phyloP scores from a whole-genome alignment of 2,888 invertebrate genomes.

The Pterostichus niger region DNA sequence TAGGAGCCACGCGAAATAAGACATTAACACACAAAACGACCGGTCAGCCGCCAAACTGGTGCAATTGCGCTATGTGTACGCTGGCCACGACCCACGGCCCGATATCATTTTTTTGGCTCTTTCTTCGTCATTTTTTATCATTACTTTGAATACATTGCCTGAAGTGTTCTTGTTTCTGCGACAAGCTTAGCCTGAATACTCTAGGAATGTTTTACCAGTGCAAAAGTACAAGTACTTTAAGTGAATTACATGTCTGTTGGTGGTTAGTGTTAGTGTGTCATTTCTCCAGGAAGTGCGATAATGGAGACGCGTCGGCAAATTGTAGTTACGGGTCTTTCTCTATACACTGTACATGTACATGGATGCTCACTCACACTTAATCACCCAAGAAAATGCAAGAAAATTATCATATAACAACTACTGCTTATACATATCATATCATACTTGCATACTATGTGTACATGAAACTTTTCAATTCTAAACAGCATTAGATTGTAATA shows the following conservation, averaged over 20 bases:
- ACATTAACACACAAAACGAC: conserved; percentile 54
- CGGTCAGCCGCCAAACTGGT: conserved; percentile 44
- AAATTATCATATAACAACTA: conserved; percentile 21
- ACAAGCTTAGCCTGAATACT: conserved; percentile 62
- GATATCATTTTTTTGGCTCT: neutral
- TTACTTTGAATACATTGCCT: conserved; percentile 52
- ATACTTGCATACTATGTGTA: conserved; percentile 13
- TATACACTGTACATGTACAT: conserved; percentile 11
- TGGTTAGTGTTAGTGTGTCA: conserved; percentile 60
- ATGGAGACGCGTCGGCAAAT: conserved; percentile 51
- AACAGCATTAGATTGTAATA: too few species aligned
- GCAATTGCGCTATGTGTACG: conserved; percentile 48
- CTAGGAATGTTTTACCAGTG: conserved; percentile 53
- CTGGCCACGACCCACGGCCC: conserved; percentile 6
- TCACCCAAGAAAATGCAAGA: conserved; percentile 34
- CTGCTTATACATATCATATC: conserved; percentile 25
- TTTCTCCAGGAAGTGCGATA: conserved; percentile 66
- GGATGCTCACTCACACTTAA: conserved; percentile 43
- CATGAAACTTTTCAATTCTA: neutral
- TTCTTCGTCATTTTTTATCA: conserved; percentile 51
- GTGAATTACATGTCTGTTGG: conserved; percentile 56
- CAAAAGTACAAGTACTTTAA: conserved; percentile 65
- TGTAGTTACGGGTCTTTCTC: neutral
- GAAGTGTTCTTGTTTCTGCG: conserved; percentile 48
- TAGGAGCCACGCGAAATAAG: conserved; percentile 51